Evolutionary conservation across 2,113 vertebrate genomes (phyloP).

Genomic region (Pygoscelis antarcticus): DNA sequence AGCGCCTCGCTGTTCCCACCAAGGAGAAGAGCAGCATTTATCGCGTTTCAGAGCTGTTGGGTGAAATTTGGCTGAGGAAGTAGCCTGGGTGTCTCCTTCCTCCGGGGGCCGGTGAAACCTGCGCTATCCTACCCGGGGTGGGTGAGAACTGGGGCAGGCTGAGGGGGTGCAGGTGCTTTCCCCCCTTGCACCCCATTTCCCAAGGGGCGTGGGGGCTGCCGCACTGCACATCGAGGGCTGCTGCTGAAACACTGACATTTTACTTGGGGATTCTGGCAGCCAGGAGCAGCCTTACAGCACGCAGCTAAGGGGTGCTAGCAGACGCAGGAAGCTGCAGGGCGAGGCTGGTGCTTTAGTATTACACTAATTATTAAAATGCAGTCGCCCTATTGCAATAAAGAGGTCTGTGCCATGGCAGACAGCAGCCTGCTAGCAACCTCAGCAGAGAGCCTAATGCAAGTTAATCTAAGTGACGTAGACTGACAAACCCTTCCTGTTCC

Average conservation of each 20-base stretch:
- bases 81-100: neutral
- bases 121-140: neutral
- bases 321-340: neutral
- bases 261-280: neutral
- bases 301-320: neutral
- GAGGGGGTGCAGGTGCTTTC: neutral
- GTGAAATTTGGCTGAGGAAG: conserved; percentile 29
- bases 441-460: neutral
- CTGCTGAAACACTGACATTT: neutral
- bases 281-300: neutral
- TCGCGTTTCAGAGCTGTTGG: neutral
- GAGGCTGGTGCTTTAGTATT: neutral
- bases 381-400: rapidly evolving
- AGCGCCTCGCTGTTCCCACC: neutral
- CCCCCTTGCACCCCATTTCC: neutral
- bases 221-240: rapidly evolving
- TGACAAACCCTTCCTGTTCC: neutral
- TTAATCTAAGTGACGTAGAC: neutral
- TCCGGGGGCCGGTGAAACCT: neutral
- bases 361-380: neutral
- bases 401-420: neutral
- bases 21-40: neutral
- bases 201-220: rapidly evolving
- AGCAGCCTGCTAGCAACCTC: neutral
- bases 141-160: neutral